These are phyloP conservation scores for Plodia interpunctella DNA, from an alignment of 1,140 invertebrate species.

Conservation along the genomic window DNA sequence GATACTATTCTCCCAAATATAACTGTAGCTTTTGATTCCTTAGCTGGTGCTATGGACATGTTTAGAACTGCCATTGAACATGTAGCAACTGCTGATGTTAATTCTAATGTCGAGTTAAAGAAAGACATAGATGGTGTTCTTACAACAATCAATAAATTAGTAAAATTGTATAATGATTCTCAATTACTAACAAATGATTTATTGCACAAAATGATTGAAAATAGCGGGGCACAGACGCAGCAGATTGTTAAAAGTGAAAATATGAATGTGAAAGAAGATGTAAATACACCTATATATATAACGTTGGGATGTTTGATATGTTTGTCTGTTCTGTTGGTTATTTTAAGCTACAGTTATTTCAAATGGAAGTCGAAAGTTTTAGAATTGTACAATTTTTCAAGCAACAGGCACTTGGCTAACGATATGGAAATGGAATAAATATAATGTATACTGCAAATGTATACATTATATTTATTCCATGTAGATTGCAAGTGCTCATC, in stretches of 20 bases:
- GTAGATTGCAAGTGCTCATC: too few species aligned
- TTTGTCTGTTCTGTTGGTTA: neutral
- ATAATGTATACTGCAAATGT: too few species aligned
- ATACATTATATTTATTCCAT: too few species aligned
- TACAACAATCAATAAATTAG: neutral
- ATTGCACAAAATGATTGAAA: conserved; percentile 1
- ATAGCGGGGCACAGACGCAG: neutral
- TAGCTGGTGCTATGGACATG: neutral
- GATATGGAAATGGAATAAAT: too few species aligned
- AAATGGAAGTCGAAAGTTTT: neutral
- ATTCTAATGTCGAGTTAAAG: neutral
- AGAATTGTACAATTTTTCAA: too few species aligned
- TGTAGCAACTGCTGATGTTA: neutral
- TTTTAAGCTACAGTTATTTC: neutral
- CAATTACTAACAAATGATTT: neutral
- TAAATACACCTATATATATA: neutral
- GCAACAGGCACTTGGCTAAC: too few species aligned
- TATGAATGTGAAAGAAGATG: neutral
- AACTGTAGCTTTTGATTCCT: neutral
- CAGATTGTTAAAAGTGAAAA: neutral
- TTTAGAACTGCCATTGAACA: neutral
- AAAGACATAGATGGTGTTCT: neutral
- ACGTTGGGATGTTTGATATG: neutral
- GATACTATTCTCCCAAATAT: neutral
- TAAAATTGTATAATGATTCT: conserved; percentile 5